Evolutionary conservation across 2,113 vertebrate genomes (phyloP).

Genomic region (Trematomus loennbergii): DNA sequence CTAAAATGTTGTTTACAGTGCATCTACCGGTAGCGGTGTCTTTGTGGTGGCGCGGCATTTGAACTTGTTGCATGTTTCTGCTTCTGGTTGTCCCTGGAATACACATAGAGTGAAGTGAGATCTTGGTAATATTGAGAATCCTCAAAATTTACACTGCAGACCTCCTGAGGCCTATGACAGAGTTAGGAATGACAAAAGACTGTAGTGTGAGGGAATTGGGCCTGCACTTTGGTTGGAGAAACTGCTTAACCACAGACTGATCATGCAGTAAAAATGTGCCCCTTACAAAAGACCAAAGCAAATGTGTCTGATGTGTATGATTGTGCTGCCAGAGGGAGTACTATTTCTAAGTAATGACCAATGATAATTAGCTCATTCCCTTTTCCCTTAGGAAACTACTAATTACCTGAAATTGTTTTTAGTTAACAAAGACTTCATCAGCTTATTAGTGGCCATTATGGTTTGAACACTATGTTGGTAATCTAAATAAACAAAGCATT

Average conservation of each 20-base stretch:
- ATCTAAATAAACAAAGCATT: not conserved
- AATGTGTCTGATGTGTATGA: not conserved
- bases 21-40: too few species aligned
- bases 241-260: not conserved
- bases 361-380: not conserved
- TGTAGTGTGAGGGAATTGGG: not conserved
- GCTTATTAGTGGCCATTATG: not conserved
- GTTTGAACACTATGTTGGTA: too few species aligned
- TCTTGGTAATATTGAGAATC: not conserved
- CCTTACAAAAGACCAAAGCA: not conserved
- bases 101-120: not conserved
- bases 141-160: not conserved
- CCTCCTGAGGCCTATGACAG: not conserved
- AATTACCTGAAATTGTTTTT: not conserved
- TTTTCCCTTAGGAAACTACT: not conserved
- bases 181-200: not conserved
- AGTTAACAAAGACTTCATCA: not conserved
- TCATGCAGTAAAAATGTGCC: not conserved
- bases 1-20: not conserved
- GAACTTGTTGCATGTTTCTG: not conserved
- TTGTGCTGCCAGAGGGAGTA: not conserved
- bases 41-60: too few species aligned
- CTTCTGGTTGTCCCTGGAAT: not conserved
- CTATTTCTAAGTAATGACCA: conserved; percentile 7
- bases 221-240: not conserved